These are phyloP conservation scores for Melinaea menophilus DNA, from an alignment of 2,888 invertebrate species.

Conservation along the genomic window DNA sequence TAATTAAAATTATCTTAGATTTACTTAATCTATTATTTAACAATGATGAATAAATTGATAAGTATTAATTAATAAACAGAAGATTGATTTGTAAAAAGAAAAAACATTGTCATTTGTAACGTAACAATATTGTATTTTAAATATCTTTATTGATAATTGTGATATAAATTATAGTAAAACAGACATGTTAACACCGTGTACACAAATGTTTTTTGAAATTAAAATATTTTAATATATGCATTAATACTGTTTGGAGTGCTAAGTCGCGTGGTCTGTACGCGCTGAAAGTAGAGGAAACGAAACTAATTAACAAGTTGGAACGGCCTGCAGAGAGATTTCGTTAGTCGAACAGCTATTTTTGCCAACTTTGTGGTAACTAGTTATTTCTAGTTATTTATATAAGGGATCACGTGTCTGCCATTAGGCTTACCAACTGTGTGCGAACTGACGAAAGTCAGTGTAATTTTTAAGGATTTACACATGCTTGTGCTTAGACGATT, in stretches of 20 bases:
- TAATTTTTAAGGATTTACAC: too few species aligned
- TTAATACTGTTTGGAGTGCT: not conserved
- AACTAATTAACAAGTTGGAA: conserved; percentile 69
- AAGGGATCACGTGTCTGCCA: conserved; percentile 23
- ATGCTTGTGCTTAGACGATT: too few species aligned
- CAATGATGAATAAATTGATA: too few species aligned
- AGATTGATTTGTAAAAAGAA: too few species aligned
- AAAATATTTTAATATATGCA: not conserved
- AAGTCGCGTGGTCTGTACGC: conserved; percentile 19
- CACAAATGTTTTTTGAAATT: not conserved
- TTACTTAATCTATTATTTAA: too few species aligned
- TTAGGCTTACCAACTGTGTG: conserved; percentile 24
- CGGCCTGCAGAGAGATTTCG: conserved; percentile 53
- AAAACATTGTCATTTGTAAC: too few species aligned
- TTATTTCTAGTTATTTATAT: conserved; percentile 30
- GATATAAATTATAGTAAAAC: not conserved
- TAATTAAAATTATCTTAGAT: too few species aligned
- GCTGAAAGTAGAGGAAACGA: conserved; percentile 45
- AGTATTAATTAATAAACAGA: too few species aligned
- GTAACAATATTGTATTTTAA: too few species aligned
- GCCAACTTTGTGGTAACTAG: conserved; percentile 30
- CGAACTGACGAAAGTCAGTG: conserved; percentile 1
- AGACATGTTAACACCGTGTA: not conserved
- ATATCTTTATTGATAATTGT: not conserved
- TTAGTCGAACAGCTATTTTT: conserved; percentile 59